These are phyloP conservation scores for Orchesellides sinensis DNA, from an alignment of 2,888 invertebrate genomes.

Conservation along the genomic window DNA sequence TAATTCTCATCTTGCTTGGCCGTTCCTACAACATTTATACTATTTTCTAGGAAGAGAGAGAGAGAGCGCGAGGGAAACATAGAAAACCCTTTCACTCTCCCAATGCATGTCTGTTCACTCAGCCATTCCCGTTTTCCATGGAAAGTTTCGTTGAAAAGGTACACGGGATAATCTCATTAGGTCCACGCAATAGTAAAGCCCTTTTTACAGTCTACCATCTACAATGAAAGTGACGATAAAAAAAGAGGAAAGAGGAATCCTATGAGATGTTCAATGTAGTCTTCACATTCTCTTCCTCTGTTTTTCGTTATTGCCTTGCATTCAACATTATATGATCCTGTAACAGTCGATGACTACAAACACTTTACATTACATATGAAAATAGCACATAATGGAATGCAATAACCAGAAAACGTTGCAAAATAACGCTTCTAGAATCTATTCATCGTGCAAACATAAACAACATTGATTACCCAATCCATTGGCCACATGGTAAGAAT, in stretches of 20 bases:
- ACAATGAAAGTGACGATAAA: slow-evolving; percentile 50
- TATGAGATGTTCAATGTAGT: slow-evolving; percentile 14
- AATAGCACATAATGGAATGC: slow-evolving; percentile 43
- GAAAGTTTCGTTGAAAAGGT: slow-evolving; percentile 37
- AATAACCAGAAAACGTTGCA: slow-evolving; percentile 39
- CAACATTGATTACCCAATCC: slow-evolving; percentile 61
- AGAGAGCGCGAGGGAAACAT: background rate
- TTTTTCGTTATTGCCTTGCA: slow-evolving; percentile 53
- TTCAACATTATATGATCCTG: slow-evolving; percentile 53
- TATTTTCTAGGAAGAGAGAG: background rate
- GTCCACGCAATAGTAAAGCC: slow-evolving; percentile 52
- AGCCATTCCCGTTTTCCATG: slow-evolving; percentile 35
- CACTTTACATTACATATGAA: slow-evolving; percentile 28
- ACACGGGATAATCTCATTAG: slow-evolving; percentile 60
- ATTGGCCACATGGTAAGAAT: slow-evolving; percentile 60
- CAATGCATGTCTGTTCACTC: slow-evolving; percentile 18
- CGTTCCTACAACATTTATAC: background rate
- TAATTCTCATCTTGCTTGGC: slow-evolving; percentile 22
- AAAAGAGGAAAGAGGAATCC: slow-evolving; percentile 40
- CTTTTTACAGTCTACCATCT: slow-evolving; percentile 40
- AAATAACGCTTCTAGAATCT: slow-evolving; percentile 39
- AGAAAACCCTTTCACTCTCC: background rate
- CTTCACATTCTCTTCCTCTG: slow-evolving; percentile 3
- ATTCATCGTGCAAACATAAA: slow-evolving; percentile 54
- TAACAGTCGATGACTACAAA: background rate